Conservation (phyloP, 92 coral and sea anemone genomes). For the Pocillopora meandrina region DNA sequence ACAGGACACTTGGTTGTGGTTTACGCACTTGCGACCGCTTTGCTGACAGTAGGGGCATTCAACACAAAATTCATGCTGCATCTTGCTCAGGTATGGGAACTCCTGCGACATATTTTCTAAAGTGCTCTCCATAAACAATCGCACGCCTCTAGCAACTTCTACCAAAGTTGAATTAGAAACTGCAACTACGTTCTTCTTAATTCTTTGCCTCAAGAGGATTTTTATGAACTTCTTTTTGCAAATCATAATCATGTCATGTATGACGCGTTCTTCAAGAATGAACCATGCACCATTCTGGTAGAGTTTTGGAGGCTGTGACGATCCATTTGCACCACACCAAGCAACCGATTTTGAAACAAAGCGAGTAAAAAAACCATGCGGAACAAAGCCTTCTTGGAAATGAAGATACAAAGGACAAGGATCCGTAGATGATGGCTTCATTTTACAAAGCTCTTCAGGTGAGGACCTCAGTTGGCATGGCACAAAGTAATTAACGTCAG, state of each 20-base stretch:
- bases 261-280: slow-evolving; percentile 15
- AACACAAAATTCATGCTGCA: not conserved
- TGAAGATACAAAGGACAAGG: slow-evolving; percentile 53
- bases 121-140: not conserved
- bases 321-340: slow-evolving; percentile 44
- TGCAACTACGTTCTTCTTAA: not conserved
- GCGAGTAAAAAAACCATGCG: slow-evolving; percentile 60
- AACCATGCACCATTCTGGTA: slow-evolving; percentile 42
- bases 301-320: slow-evolving; percentile 38
- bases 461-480: slow-evolving; percentile 62
- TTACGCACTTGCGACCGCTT: not conserved
- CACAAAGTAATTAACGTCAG: slow-evolving; percentile 47
- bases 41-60: slow-evolving; percentile 1
- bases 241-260: slow-evolving; percentile 37
- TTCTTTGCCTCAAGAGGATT: not conserved
- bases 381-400: slow-evolving; percentile 60
- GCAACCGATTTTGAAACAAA: slow-evolving; percentile 38
- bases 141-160: not conserved
- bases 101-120: not conserved
- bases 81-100: not conserved
- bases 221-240: slow-evolving; percentile 57
- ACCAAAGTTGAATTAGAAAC: too few relatives aligned
- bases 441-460: slow-evolving; percentile 26
- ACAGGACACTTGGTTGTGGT: not conserved
- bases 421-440: slow-evolving; percentile 29